Evolutionary conservation across 2,797 vertebrate species (phyloP).

Genomic region (Acanthis flammea): DNA sequence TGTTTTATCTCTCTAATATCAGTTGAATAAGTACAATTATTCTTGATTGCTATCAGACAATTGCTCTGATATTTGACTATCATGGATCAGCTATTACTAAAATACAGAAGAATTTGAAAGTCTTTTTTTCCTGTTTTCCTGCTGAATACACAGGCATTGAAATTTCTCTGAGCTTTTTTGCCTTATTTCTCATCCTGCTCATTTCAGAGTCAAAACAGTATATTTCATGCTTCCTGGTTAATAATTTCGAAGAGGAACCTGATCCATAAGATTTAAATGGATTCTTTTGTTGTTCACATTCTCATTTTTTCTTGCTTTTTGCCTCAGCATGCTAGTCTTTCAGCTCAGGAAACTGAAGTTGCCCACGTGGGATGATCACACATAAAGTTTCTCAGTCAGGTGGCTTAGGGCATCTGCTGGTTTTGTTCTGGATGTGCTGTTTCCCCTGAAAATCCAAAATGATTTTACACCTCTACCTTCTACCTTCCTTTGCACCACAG

Average conservation of each 20-base stretch:
- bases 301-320: not conserved
- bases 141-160: not conserved
- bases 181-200: not conserved
- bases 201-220: not conserved
- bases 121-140: not conserved
- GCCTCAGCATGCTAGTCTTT: not conserved
- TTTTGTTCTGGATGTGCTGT: not conserved
- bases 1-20: not conserved
- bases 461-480: not conserved
- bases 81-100: not conserved
- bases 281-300: not conserved
- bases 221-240: not conserved
- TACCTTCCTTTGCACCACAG: not conserved
- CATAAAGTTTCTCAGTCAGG: not conserved
- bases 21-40: not conserved
- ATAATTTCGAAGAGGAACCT: not conserved
- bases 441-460: not conserved
- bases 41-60: not conserved
- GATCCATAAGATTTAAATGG: not conserved
- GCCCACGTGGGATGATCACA: rapidly evolving
- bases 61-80: not conserved
- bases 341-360: not conserved
- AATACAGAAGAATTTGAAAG: not conserved
- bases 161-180: not conserved
- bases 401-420: not conserved